A percentile compares a stretch with the other conserved stretches of the same genome.
These are phyloP conservation scores for Schizaphis graminum DNA, from an alignment of 2,888 invertebrate species.

Conservation along the genomic window DNA sequence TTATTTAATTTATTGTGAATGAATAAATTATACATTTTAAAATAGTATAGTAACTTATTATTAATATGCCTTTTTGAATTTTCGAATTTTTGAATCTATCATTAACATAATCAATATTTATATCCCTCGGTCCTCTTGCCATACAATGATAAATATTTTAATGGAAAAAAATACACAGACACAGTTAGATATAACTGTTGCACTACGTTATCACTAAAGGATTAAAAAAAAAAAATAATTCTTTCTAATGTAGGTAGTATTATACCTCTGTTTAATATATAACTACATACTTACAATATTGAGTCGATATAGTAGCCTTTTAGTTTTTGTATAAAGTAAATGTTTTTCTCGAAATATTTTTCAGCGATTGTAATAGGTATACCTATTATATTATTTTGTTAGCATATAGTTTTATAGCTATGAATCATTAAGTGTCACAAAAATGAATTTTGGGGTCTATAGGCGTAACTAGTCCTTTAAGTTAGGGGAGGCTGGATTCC, in stretches of 20 bases:
- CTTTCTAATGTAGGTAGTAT: background rate
- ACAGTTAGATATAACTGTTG: background rate
- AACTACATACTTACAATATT: background rate
- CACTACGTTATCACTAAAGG: no score
- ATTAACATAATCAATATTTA: no score
- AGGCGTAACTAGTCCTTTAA: no score
- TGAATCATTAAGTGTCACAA: background rate
- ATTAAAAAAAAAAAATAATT: background rate
- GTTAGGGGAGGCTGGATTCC: no score
- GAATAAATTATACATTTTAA: no score
- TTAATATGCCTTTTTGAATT: no score
- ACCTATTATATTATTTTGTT: background rate
- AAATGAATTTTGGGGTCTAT: background rate
- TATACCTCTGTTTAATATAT: no score
- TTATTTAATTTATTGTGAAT: no score
- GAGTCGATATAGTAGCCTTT: background rate
- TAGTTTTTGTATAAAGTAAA: background rate
- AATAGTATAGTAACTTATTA: no score
- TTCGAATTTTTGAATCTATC: no score
- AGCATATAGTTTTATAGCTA: background rate
- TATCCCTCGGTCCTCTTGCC: no score
- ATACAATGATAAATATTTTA: no score
- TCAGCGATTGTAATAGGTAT: background rate
- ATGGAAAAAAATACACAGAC: background rate
- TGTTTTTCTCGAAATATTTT: background rate